Evolutionary conservation across 92 coral and sea anemone genomes (phyloP).

Genomic region (Actinostola sp.): DNA sequence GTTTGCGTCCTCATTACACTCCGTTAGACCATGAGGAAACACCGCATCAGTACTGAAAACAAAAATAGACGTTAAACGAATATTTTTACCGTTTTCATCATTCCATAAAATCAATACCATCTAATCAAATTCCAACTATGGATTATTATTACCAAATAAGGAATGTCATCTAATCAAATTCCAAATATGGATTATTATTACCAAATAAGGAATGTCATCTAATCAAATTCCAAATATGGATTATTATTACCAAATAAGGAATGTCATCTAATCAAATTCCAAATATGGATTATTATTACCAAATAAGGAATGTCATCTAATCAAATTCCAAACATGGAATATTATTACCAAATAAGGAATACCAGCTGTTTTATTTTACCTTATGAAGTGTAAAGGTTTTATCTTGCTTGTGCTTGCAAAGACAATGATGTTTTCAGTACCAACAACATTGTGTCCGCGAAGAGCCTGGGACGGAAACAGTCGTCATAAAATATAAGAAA

Average conservation of each 20-base stretch:
- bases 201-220: background rate
- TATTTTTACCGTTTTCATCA: background rate
- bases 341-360: background rate
- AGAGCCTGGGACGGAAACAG: conserved; percentile 60
- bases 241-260: background rate
- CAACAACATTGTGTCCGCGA: conserved; percentile 82
- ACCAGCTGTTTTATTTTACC: conserved; percentile 34
- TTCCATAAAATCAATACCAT: background rate
- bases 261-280: too few relatives aligned
- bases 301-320: background rate
- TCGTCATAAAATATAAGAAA: background rate
- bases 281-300: background rate
- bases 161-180: too few relatives aligned
- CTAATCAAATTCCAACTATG: background rate
- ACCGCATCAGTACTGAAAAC: conserved; percentile 81
- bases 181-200: background rate
- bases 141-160: background rate
- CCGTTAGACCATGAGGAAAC: conserved; percentile 79
- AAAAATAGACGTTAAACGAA: background rate
- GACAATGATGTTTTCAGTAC: conserved; percentile 77
- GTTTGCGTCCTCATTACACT: conserved; percentile 85
- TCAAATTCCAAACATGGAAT: background rate
- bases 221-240: background rate
- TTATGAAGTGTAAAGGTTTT: conserved; percentile 81
- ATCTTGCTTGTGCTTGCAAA: conserved; percentile 86